Base-by-base conservation (phyloP, 2,797 vertebrate species). In the Myripristis jacobus region DNA sequence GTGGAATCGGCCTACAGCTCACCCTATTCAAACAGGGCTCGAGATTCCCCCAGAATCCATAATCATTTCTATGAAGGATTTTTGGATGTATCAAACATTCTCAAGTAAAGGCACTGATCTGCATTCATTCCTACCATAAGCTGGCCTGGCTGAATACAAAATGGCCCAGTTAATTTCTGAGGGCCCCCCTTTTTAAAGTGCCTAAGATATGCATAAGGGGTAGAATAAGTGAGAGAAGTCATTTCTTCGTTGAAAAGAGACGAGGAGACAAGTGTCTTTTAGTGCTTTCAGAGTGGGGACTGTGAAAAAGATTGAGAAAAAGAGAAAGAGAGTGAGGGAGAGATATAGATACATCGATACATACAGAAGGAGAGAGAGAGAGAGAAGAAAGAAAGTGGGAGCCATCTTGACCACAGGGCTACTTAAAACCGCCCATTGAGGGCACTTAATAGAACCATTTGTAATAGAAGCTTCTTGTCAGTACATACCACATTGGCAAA, bases 381-480 rank as follows among this genome's bases (percentile, higher is more conserved):
- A n/a, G 27, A 16, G 65, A 53, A 65, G 77, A 79, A 73, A 82
- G 86, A 82, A 82, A 84, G 83, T 83, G 79, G 82, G 75, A 91
- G 87, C 84, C 82, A 62, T 85, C 87, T 86, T 90, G 90, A 91
- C 82, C 85, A 86, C 86, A 85, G 89, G 87, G 89, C 91, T 92
- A 88, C 89, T 92, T 90, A 89, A 84, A 91, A 82, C 82, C 85
- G 72, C 86, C 84, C 75, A 77, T 69, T 81, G 90, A 93, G 88
- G 88, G 85, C 84, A 89, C 90, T 92, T 92, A 91, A 93, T 92
- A 81, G 89, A 92, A 82, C 77, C 85, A 90, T 91, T 92, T 92
- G 84, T 93, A 91, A 92, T 84, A 74, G 87, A 92, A 80, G 81
- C 86, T 82, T 88, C 81, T 84, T 92, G 88, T 89, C 76, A 84